Evolutionary conservation across 2,888 invertebrate genomes (phyloP).

Genomic region (Thumatha senex): DNA sequence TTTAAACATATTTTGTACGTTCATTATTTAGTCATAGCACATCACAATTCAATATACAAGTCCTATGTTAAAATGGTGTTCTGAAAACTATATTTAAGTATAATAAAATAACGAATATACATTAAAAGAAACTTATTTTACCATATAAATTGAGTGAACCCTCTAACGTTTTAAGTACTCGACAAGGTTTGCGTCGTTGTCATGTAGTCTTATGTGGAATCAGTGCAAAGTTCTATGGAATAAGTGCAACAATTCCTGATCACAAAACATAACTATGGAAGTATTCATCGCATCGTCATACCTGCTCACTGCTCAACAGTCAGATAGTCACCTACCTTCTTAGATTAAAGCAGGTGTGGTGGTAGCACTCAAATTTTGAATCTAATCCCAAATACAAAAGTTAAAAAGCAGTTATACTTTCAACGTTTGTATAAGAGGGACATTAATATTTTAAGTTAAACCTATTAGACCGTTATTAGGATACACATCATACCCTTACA

Average conservation of each 20-base stretch:
- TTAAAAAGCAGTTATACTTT: slow-evolving; percentile 25
- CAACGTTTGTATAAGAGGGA: slow-evolving; percentile 19
- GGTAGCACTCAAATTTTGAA: slow-evolving; percentile 9
- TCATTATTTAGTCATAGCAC: slow-evolving; percentile 68
- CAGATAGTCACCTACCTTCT: background rate
- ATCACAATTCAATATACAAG: slow-evolving; percentile 67
- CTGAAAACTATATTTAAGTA: slow-evolving; percentile 23
- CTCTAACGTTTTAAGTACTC: slow-evolving; percentile 58
- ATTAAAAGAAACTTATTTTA: slow-evolving; percentile 32
- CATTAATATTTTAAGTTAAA: slow-evolving; percentile 33
- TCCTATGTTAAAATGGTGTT: slow-evolving; percentile 56
- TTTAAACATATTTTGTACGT: slow-evolving; percentile 78
- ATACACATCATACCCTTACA: slow-evolving; percentile 42
- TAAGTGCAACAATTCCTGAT: slow-evolving; percentile 24
- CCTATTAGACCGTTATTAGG: slow-evolving; percentile 37
- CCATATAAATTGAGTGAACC: slow-evolving; percentile 52
- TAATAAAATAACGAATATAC: slow-evolving; percentile 30
- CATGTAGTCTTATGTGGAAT: slow-evolving; percentile 30
- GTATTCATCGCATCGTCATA: slow-evolving; percentile 24
- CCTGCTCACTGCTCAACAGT: background rate
- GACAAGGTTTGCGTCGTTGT: slow-evolving; percentile 43
- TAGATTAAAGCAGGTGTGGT: background rate
- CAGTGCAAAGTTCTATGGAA: slow-evolving; percentile 11
- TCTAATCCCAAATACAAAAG: slow-evolving; percentile 37
- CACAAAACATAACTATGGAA: slow-evolving; percentile 13